Percentiles rank a stretch among this genome's conserved stretches.
These are phyloP conservation scores for Melanostoma scalare DNA, from an alignment of 2,888 invertebrate genomes.

Conservation along the genomic window DNA sequence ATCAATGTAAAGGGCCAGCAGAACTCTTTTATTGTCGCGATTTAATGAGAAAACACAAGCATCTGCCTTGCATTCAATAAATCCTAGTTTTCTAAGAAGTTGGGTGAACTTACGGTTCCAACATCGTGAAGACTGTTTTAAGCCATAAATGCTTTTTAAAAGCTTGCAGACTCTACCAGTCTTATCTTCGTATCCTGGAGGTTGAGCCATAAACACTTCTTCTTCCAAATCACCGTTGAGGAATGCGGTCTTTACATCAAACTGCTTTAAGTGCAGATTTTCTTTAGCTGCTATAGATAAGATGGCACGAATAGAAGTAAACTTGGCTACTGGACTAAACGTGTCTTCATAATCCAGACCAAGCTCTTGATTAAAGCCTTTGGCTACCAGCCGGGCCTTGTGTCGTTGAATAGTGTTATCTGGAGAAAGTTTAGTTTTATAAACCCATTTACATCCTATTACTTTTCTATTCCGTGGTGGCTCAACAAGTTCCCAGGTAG, in stretches of 20 bases:
- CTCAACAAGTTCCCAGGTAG: constrained; percentile 53
- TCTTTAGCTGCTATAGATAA: too few relatives aligned
- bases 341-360: too few relatives aligned
- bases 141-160: constrained; percentile 20
- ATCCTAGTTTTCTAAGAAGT: constrained; percentile 62
- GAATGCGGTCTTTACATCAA: constrained; percentile 60
- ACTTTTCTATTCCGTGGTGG: constrained; percentile 56
- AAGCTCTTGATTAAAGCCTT: too few relatives aligned
- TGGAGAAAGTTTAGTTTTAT: constrained; percentile 67
- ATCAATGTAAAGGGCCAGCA: constrained; percentile 74
- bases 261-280: constrained; percentile 35
- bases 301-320: too few relatives aligned
- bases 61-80: constrained; percentile 71
- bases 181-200: constrained; percentile 36
- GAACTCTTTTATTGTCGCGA: constrained; percentile 6
- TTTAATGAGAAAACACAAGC: constrained; percentile 61
- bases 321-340: too few relatives aligned
- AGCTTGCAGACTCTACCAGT: constrained; percentile 54
- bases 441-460: constrained; percentile 75
- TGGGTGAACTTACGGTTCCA: constrained; percentile 67
- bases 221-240: not conserved
- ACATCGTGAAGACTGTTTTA: not conserved
- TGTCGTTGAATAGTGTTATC: constrained; percentile 30
- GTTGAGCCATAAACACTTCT: not conserved
- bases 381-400: too few relatives aligned